Base-by-base conservation (phyloP, 2,797 vertebrate species). In the Gadopsis bispinosus region DNA sequence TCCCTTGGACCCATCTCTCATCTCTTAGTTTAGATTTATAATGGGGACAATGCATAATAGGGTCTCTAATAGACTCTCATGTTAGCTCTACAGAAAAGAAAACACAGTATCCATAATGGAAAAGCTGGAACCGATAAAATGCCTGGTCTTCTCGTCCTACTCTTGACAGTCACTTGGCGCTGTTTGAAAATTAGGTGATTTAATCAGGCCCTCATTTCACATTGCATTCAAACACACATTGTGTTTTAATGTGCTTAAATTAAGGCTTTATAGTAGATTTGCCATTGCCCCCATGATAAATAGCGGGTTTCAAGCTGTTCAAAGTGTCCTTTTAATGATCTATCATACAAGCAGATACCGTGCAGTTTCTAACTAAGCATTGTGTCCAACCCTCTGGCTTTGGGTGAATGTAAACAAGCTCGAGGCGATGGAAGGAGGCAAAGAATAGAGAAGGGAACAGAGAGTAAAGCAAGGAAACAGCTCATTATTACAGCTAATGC, bases 401-500 rank as follows among this genome's bases (percentile, higher is more conserved):
- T 37, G 70, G 59, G 54, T 78, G 48, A 70, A 80, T 71, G 76
- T 78, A 84, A 83, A 78, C 73, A 79, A 81, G 45, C 48, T 12
- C 35, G 20, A 76, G 48, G 48, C 5, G 10, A 75, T 26, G 47
- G 55, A 22, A 67, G 55, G 35, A 81, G 35, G 56, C 33, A 2
- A 58, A 63, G 53, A 73, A 60, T 61, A 71, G 31, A 83, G 39
- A 16, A 77, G 31, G 63, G 62, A 80, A 50, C 5, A 14, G 20
- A 68, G 63, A 75, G 63, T 68, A 86, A 82, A 79, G 69, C 48
- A 79, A 78, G 72, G 72, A 88, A 90, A 85, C 63, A 43, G 83
- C 90, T 92, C 85, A 85, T 91, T 91, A 91, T 88, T 87, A 83
- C 84, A 80, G 79, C 72, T 88, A 91, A 91, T 89, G 79, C 88